These are phyloP conservation scores for Smithornis capensis DNA, from an alignment of 2,113 vertebrate species.

Conservation along the genomic window DNA sequence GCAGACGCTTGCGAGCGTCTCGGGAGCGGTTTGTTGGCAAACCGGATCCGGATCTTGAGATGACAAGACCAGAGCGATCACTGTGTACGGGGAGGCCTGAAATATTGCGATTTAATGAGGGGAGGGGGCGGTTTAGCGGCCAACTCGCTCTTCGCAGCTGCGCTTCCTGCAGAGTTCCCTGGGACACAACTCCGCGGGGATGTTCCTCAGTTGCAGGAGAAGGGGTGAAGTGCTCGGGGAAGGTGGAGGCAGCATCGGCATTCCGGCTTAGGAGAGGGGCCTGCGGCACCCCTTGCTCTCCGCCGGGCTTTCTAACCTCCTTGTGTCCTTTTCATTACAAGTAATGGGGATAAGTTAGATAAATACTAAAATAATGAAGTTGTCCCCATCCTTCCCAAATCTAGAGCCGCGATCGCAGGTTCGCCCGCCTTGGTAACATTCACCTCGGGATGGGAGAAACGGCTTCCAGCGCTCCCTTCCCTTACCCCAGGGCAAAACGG, in stretches of 20 bases:
- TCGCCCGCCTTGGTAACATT: background rate
- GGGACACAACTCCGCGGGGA: background rate
- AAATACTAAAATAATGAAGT: background rate
- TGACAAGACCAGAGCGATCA: constrained; percentile 68
- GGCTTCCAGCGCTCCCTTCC: background rate
- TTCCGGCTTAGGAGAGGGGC: too few relatives aligned
- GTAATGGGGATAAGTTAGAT: background rate
- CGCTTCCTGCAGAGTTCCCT: background rate
- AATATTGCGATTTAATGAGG: constrained; percentile 65
- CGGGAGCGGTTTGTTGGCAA: background rate
- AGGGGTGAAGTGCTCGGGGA: background rate
- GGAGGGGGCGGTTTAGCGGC: background rate
- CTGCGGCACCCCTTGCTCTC: too few relatives aligned
- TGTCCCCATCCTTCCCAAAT: too few relatives aligned
- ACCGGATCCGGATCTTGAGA: background rate
- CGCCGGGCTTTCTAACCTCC: background rate
- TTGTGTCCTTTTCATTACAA: background rate
- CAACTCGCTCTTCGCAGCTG: background rate
- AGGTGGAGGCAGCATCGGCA: background rate
- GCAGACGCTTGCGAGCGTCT: constrained; percentile 32
- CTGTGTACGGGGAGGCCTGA: constrained; percentile 18
- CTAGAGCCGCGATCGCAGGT: background rate
- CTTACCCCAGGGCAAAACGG: background rate
- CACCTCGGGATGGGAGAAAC: background rate
- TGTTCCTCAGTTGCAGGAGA: background rate